Conservation (phyloP, 2,797 vertebrate genomes). For the Orientallactaga sibirica region DNA sequence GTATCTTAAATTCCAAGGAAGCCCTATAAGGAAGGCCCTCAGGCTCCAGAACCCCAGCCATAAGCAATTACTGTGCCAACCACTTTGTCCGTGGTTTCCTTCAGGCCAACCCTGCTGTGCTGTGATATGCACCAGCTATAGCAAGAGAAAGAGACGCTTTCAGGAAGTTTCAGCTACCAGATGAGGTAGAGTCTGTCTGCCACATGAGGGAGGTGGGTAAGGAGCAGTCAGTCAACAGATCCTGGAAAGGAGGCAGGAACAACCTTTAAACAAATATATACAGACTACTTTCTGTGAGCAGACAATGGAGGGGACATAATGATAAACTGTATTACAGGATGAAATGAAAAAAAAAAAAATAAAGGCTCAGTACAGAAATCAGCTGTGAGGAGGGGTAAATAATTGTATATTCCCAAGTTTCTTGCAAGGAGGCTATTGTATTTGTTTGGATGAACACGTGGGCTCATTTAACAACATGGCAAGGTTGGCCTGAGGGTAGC, state of each 20-base stretch:
- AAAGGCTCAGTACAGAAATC: conserved; percentile 1
- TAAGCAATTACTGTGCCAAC: conserved; percentile 37
- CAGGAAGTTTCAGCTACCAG: conserved; percentile 69
- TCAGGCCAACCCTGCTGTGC: conserved; percentile 38
- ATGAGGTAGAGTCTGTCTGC: conserved; percentile 73
- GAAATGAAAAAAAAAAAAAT: not conserved
- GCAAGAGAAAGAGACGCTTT: conserved; percentile 72
- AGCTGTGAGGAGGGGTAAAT: not conserved
- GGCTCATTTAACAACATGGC: conserved; percentile 57
- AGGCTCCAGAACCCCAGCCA: not conserved
- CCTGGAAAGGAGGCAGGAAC: conserved; percentile 47
- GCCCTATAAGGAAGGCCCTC: not conserved
- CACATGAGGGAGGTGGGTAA: conserved; percentile 66
- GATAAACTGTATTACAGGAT: not conserved
- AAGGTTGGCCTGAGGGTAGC: conserved; percentile 26
- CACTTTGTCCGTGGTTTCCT: not conserved
- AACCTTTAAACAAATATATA: conserved; percentile 69
- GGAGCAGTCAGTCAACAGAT: conserved; percentile 60
- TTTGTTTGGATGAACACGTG: not conserved
- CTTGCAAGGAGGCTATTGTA: not conserved
- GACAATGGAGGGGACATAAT: conserved; percentile 32
- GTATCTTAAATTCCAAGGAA: conserved; percentile 6
- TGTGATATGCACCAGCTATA: conserved; percentile 63
- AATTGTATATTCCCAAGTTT: conserved; percentile 13
- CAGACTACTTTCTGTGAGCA: conserved; percentile 50